Evolutionary conservation across 2,797 vertebrate species (phyloP), one percentile per base, ranked within the genome.

Genomic region (Phrynocephalus forsythii): DNA sequence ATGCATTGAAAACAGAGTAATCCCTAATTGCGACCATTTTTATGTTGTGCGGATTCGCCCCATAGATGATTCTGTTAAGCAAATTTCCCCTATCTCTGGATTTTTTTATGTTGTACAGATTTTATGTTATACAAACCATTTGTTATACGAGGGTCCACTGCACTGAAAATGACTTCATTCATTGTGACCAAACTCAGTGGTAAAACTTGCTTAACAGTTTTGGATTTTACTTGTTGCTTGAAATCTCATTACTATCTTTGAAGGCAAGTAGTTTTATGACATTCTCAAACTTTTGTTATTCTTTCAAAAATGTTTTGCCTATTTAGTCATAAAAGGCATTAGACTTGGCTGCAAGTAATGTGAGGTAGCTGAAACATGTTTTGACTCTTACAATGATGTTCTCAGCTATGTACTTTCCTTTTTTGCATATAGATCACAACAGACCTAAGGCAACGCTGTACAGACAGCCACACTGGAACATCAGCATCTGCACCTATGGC

Each of bases 401-500:
- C 88, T 95, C 88, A 95, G 88, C 78, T 88, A 89, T 30, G 72
- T 60, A n/a, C 77, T 90, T 91, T 89, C 77, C 44, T 95, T 89
- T 94, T 63, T 0, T 5, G 28, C 18, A 63, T 18, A 5, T 63
- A 99, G 99, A 99, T 99, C 95, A 99, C 98, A 38, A 99, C 99
- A 90, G 99, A 99, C 94, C 97, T 99, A 95, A 97, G 99, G 91
- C 99, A 99, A 93, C 98, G 99, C 66, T 99, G 99, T 93, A 99
- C 99, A 83, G 99, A 99, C 97, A 99, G 98, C 96, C 99, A 99
- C 95, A 99, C 99, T 0, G 99, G 99, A 94, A 99, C 99, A 0
- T 99, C 99, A 0, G 99, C 99, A 91, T 99, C 99, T 0, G 99
- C 99, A 91, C 99, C 99, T 87, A 99, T 99, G 98, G 99, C 99